Conservation (phyloP, 2,888 invertebrate genomes). For the Pantelozetes paolii region DNA sequence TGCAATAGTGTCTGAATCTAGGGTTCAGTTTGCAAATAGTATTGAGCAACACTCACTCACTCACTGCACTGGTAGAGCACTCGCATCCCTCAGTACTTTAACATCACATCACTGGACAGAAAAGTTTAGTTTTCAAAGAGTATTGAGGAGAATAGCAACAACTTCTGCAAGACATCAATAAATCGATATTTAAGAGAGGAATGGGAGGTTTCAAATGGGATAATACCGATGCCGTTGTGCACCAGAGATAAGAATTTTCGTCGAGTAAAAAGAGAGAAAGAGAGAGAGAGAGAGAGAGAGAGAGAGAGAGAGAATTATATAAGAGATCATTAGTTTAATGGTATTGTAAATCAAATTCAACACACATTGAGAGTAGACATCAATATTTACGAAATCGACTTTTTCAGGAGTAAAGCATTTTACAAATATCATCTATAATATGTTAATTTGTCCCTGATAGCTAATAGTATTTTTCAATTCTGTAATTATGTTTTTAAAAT, state of each 20-base stretch:
- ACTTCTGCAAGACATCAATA: neutral
- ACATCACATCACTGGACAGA: neutral
- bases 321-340: constrained; percentile 13
- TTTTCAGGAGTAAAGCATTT: too few relatives aligned
- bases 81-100: too few relatives aligned
- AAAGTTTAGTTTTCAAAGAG: constrained; percentile 7
- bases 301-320: constrained; percentile 3
- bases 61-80: too few relatives aligned
- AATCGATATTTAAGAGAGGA: constrained; percentile 15
- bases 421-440: too few relatives aligned
- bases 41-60: neutral
- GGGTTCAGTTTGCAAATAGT: neutral
- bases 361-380: too few relatives aligned
- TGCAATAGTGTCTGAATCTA: neutral
- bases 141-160: neutral
- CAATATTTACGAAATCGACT: too few relatives aligned
- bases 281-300: constrained; percentile 17
- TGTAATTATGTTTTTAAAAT: too few relatives aligned
- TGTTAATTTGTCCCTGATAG: too few relatives aligned
- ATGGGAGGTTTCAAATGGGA: neutral
- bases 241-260: neutral
- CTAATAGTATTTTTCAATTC: too few relatives aligned
- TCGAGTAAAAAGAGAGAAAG: neutral
- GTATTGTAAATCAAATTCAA: too few relatives aligned
- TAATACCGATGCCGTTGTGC: neutral